These are phyloP conservation scores for Pantherophis guttatus DNA, from an alignment of 2,113 vertebrate genomes.

Conservation along the genomic window DNA sequence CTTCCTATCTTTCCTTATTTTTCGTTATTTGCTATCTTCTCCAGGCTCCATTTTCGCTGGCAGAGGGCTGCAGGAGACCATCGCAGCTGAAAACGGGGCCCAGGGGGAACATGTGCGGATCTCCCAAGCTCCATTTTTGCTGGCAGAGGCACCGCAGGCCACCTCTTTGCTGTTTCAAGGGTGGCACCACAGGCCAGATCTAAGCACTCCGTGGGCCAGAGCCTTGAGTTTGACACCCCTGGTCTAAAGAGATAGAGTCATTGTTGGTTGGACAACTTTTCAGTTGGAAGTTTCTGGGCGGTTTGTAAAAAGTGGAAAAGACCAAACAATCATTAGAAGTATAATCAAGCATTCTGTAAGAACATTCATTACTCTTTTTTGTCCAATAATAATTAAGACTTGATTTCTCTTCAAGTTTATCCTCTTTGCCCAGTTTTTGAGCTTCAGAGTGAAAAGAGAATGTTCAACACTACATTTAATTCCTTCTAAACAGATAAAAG, in stretches of 20 bases:
- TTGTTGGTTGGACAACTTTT: background rate
- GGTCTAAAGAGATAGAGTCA: background rate
- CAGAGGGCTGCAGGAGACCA: too few relatives aligned
- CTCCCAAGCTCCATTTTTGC: too few relatives aligned
- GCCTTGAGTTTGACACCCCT: too few relatives aligned
- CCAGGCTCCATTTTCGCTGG: too few relatives aligned
- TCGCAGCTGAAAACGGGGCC: too few relatives aligned
- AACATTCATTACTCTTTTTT: background rate
- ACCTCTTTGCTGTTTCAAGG: too few relatives aligned
- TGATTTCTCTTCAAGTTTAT: background rate
- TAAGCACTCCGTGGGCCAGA: too few relatives aligned
- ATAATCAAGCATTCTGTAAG: background rate
- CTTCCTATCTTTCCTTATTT: too few relatives aligned
- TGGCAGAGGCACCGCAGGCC: too few relatives aligned
- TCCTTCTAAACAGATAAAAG: background rate
- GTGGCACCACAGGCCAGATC: too few relatives aligned
- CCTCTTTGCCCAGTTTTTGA: background rate
- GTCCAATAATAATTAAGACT: background rate
- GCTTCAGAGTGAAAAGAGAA: background rate
- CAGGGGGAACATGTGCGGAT: too few relatives aligned
- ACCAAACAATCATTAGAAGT: background rate
- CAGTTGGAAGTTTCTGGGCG: background rate
- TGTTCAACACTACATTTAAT: background rate
- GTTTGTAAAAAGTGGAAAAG: background rate
- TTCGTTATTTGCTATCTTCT: too few relatives aligned